Evolutionary conservation across 2,113 vertebrate genomes (phyloP).

Genomic region (Mobula birostris): DNA sequence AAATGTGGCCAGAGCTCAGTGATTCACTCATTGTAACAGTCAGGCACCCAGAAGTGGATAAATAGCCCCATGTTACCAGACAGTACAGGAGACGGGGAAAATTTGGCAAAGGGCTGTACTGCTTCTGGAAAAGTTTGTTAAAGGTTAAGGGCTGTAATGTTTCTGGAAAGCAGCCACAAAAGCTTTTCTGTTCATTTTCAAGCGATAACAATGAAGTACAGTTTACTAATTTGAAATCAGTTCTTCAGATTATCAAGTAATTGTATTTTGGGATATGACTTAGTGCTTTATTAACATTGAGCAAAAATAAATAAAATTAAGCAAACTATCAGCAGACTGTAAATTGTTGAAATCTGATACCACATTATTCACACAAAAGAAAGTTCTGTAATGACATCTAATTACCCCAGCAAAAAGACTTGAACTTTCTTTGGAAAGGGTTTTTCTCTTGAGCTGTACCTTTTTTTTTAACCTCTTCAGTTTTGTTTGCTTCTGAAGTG

Average conservation of each 20-base stretch:
- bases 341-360: conserved; percentile 17
- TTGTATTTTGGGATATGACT: not conserved
- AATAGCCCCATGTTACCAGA: not conserved
- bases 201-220: conserved; percentile 1
- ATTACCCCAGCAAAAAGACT: not conserved
- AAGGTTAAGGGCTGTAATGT: not conserved
- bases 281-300: not conserved
- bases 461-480: no score
- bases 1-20: not conserved
- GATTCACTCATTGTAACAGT: not conserved
- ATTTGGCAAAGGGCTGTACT: not conserved
- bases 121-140: not conserved
- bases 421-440: not conserved
- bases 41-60: not conserved
- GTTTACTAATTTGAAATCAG: not conserved
- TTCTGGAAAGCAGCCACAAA: not conserved
- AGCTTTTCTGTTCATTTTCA: not conserved
- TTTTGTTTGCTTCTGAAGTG: no score
- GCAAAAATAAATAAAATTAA: no score
- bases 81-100: not conserved
- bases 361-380: not conserved
- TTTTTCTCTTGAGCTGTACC: not conserved
- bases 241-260: not conserved
- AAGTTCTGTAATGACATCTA: not conserved
- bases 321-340: not conserved